Percentiles rank a stretch among this genome's conserved stretches.
Conservation (phyloP, 1,140 invertebrate genomes). For the Plutomurus gul region DNA sequence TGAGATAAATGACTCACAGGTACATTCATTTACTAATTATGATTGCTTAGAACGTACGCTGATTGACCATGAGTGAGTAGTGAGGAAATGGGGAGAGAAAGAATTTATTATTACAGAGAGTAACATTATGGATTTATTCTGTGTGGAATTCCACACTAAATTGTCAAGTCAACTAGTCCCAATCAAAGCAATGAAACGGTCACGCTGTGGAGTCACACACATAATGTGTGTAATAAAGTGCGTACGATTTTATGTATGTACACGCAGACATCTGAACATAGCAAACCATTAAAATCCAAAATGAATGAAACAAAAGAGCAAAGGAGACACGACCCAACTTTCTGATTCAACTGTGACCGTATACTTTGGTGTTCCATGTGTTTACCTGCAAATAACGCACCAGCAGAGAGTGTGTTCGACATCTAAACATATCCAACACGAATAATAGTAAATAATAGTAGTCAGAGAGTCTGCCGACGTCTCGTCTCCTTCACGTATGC, state of each 20-base stretch:
- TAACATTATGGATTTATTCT: background rate
- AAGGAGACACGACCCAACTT: background rate
- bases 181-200: background rate
- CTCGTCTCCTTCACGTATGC: background rate
- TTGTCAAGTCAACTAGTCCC: too few species aligned
- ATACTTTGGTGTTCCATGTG: background rate
- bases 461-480: too few species aligned
- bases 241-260: too few species aligned
- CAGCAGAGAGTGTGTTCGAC: background rate
- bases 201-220: background rate
- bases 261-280: background rate
- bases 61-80: background rate
- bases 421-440: background rate
- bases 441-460: background rate
- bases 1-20: slow-evolving; percentile 15
- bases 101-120: background rate
- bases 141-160: background rate
- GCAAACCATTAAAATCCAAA: slow-evolving; percentile 6
- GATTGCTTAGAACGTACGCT: too few species aligned
- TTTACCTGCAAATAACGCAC: background rate
- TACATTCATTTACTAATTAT: slow-evolving; percentile 1
- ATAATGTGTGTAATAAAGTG: too few species aligned
- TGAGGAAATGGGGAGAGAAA: too few species aligned
- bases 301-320: background rate
- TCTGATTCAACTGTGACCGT: background rate